Conservation (phyloP, 2,113 vertebrate species). For the Rhegmatorhina hoffmannsi region DNA sequence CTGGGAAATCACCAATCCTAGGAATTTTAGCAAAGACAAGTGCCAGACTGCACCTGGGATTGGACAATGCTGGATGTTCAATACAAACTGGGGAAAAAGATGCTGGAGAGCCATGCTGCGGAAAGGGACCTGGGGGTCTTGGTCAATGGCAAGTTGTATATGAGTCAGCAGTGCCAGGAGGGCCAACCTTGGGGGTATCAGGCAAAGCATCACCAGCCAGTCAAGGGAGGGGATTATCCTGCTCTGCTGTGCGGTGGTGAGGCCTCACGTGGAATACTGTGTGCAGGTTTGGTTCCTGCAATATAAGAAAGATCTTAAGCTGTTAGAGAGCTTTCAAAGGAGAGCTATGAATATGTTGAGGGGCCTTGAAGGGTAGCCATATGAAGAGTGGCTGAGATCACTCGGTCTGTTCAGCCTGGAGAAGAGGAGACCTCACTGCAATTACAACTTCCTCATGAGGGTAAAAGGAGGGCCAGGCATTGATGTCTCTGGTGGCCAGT, state of each 20-base stretch:
- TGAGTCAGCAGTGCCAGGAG: not conserved
- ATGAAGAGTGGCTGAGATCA: not conserved
- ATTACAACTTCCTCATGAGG: fast-evolving
- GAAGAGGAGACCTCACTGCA: not conserved
- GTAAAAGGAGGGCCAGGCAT: fast-evolving
- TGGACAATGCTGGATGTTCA: not conserved
- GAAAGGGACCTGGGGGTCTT: not conserved
- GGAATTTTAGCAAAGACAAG: not conserved
- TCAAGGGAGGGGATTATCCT: not conserved
- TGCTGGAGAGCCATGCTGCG: not conserved
- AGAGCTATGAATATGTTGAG: not conserved
- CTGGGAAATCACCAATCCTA: not conserved
- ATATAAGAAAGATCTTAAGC: not conserved
- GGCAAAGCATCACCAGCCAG: fast-evolving
- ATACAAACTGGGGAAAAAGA: not conserved
- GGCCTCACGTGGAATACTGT: fast-evolving
- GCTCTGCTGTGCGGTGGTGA: fast-evolving
- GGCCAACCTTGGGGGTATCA: fast-evolving
- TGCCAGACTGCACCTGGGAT: not conserved
- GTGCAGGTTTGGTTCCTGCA: fast-evolving
- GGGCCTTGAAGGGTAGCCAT: fast-evolving
- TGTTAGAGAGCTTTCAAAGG: not conserved
- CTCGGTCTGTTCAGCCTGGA: not conserved
- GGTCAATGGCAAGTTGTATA: not conserved
- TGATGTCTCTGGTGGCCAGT: not conserved